Evolutionary conservation across 2,888 invertebrate species (phyloP), one percentile per base, ranked within the genome.

Genomic region (Nematopogon swammerdamellus): DNA sequence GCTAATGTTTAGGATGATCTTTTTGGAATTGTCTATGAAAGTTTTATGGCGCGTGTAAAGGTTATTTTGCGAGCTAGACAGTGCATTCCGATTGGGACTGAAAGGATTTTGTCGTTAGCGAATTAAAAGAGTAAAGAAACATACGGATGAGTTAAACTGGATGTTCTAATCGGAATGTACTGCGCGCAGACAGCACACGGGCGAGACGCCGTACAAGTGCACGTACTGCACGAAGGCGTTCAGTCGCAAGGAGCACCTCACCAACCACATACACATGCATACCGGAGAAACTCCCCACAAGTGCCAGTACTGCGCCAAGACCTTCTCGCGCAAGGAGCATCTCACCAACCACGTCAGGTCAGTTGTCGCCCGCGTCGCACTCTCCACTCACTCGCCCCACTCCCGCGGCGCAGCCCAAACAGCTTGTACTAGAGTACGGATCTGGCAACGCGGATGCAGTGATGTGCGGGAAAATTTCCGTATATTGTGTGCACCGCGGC

Each of bases 191-290:
- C 88, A 89, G 77, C 90, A 90, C 67, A 90, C 89, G 53, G 90
- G 89, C 60, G 89, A 89, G 75, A 88, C 89, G 51, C 89, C 89
- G 57, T 88, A 88, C 72, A 84, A 87, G 64, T 89, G 89, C 70
- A 86, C 88, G 64, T 89, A 84, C 76, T 89, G 77, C 60, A 60
- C 77, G 52, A 77, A 77, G 64, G 72, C 80, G 54, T 80, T 80
- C 72, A 91, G 91, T 53, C 83, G 92, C 62, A 92, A 92, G 77
- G 92, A 92, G 73, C 92, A 92, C 67, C 89, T 91, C 64, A 91
- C 89, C 72, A 91, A 91, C 77, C 91, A 92, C 75, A 88, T 91
- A 63, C 87, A 91, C 80, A 87, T 89, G 48, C 85, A 85, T 63
- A 85, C 85, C 6, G 83, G 88, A 14, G 87, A 87, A 69, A 87